phyloP scores from a whole-genome alignment of 2,113 vertebrate species.

The Rhizomys pruinosus region DNA sequence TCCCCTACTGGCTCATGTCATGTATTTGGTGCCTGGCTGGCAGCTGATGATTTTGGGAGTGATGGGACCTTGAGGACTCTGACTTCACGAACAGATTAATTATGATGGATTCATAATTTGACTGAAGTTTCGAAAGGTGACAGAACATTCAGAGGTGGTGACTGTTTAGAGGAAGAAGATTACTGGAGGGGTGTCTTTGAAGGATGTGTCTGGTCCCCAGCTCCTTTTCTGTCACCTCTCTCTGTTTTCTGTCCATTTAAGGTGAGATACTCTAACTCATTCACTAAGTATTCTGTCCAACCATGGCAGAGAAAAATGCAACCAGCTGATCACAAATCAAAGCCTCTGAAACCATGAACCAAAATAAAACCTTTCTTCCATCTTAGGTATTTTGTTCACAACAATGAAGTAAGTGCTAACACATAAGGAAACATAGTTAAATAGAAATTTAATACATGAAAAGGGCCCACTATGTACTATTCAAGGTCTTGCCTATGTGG shows the following conservation, averaged over 20 bases:
- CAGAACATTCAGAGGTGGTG: not conserved
- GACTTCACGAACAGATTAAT: not conserved
- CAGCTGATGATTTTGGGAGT: too few species aligned
- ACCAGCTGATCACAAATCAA: not conserved
- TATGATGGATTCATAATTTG: not conserved
- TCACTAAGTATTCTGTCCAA: not conserved
- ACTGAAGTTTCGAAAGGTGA: not conserved
- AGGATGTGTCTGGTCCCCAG: not conserved
- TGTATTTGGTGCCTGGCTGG: not conserved
- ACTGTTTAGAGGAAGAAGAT: not conserved
- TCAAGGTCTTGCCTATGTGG: not conserved
- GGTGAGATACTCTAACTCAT: too few species aligned
- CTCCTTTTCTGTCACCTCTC: not conserved
- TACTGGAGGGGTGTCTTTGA: not conserved
- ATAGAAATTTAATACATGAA: not conserved
- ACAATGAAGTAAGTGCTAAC: not conserved
- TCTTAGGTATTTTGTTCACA: not conserved
- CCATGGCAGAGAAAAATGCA: not conserved
- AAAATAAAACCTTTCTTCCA: not conserved
- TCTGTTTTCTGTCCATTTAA: not conserved
- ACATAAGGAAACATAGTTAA: not conserved
- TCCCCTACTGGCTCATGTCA: too few species aligned
- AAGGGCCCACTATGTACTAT: not conserved
- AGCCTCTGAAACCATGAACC: not conserved
- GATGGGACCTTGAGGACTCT: not conserved